These are phyloP conservation scores for Petrocephalus microphthalmus DNA, from an alignment of 2,113 vertebrate genomes.

Conservation along the genomic window DNA sequence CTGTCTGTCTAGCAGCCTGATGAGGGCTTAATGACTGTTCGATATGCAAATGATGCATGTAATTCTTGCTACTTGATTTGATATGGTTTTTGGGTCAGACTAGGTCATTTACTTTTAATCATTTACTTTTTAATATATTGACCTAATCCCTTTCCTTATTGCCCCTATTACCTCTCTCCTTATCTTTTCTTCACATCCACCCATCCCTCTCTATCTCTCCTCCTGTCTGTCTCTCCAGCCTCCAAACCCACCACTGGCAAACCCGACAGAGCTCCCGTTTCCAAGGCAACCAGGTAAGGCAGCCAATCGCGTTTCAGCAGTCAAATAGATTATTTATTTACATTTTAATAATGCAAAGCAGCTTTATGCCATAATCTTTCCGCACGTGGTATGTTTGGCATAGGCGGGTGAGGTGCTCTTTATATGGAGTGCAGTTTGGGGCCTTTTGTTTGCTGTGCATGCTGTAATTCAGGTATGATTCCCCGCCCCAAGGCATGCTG, in stretches of 20 bases:
- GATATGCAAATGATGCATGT: not conserved
- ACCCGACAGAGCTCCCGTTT: conserved; percentile 44
- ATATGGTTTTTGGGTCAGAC: not conserved
- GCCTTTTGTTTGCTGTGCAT: not conserved
- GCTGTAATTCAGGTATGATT: not conserved
- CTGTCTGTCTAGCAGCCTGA: not conserved
- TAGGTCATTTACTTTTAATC: not conserved
- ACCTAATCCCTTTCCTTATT: not conserved
- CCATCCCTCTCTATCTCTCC: not conserved
- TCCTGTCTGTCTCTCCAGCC: conserved; percentile 29
- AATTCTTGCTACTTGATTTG: not conserved
- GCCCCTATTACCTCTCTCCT: not conserved
- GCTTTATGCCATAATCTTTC: not conserved
- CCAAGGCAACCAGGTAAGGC: conserved; percentile 64
- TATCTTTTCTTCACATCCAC: not conserved
- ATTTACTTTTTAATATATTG: not conserved
- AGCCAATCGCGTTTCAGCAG: conserved; percentile 25
- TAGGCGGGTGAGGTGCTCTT: not conserved
- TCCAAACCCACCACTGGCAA: conserved; percentile 50
- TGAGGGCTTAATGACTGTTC: not conserved
- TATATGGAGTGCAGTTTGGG: not conserved
- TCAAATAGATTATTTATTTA: not conserved
- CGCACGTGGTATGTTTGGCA: not conserved
- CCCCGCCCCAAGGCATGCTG: not conserved
- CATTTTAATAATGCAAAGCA: conserved; percentile 6